These are phyloP conservation scores for Monopis laevigella DNA, from an alignment of 2,888 invertebrate genomes.

Conservation along the genomic window DNA sequence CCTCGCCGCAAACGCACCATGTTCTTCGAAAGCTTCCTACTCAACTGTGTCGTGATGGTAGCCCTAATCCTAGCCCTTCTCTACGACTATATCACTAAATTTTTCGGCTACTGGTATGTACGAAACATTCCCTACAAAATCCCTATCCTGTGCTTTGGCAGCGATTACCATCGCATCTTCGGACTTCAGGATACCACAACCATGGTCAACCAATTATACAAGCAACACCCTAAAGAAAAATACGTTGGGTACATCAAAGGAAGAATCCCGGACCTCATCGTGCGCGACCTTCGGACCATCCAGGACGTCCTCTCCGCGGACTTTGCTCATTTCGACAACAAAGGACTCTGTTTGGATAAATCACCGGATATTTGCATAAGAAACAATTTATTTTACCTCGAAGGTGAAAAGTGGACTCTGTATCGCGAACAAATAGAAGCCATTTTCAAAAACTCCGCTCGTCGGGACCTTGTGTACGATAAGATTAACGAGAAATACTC, in stretches of 20 bases:
- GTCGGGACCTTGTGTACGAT: conserved; percentile 1
- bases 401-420: conserved; percentile 57
- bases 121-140: conserved; percentile 48
- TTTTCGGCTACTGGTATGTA: conserved; percentile 59
- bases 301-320: conserved; percentile 55
- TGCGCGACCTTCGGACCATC: conserved; percentile 50
- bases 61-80: conserved; percentile 41
- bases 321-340: conserved; percentile 56
- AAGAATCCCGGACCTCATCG: conserved; percentile 53
- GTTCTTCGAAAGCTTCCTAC: conserved; percentile 57
- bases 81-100: conserved; percentile 56
- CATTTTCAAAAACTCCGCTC: conserved; percentile 33
- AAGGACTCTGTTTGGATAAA: conserved; percentile 59
- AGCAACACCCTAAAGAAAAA: conserved; percentile 38
- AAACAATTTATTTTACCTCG: conserved; percentile 62
- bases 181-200: conserved; percentile 41
- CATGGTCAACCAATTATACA: conserved; percentile 43
- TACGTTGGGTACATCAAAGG: conserved; percentile 49
- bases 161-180: conserved; percentile 47
- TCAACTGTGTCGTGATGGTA: conserved; percentile 38
- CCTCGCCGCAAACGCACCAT: conserved; percentile 44
- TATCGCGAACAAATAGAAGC: conserved; percentile 40
- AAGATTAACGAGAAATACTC: conserved; percentile 2
- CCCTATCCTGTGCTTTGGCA: conserved; percentile 46
- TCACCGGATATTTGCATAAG: conserved; percentile 63